Evolutionary conservation across 2,113 vertebrate species (phyloP).

Genomic region (Pachypanchax playfairii): DNA sequence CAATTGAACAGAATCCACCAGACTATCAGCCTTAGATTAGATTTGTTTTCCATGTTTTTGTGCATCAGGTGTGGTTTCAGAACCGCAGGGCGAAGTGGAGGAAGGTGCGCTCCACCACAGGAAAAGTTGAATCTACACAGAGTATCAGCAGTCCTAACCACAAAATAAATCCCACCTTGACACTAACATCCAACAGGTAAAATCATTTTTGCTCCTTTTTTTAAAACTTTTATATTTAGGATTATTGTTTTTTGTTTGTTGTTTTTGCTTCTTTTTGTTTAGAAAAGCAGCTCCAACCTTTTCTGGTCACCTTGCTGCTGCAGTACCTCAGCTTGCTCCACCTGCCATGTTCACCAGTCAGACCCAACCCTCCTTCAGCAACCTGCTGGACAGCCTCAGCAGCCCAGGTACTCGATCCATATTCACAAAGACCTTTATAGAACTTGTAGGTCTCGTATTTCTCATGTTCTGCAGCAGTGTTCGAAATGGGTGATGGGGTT

Average conservation of each 20-base stretch:
- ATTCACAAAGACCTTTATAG: background rate
- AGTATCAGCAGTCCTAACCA: conserved; percentile 36
- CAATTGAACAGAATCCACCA: too few species aligned
- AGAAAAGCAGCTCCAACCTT: conserved; percentile 44
- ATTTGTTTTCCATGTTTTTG: conserved; percentile 4
- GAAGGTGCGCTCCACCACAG: conserved; percentile 77
- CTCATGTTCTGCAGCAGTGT: too few species aligned
- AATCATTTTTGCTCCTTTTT: background rate
- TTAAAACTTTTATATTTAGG: background rate
- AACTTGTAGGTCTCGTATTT: background rate
- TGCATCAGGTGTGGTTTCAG: conserved; percentile 94
- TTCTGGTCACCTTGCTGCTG: conserved; percentile 42
- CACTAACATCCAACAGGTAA: conserved; percentile 52
- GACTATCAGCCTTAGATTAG: too few species aligned
- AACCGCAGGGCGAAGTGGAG: conserved; percentile 95
- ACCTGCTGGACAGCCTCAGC: conserved; percentile 60
- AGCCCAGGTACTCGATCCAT: conserved; percentile 68
- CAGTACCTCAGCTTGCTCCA: conserved; percentile 42
- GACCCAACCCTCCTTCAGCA: conserved; percentile 61
- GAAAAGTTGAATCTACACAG: conserved; percentile 67
- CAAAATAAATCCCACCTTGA: conserved; percentile 35
- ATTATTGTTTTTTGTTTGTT: background rate
- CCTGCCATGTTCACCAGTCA: conserved; percentile 51
- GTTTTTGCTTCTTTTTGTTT: conserved; percentile 1
- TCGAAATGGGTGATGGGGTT: too few species aligned